These are phyloP conservation scores for Murina feae DNA, from an alignment of 2,113 vertebrate genomes.

Conservation along the genomic window DNA sequence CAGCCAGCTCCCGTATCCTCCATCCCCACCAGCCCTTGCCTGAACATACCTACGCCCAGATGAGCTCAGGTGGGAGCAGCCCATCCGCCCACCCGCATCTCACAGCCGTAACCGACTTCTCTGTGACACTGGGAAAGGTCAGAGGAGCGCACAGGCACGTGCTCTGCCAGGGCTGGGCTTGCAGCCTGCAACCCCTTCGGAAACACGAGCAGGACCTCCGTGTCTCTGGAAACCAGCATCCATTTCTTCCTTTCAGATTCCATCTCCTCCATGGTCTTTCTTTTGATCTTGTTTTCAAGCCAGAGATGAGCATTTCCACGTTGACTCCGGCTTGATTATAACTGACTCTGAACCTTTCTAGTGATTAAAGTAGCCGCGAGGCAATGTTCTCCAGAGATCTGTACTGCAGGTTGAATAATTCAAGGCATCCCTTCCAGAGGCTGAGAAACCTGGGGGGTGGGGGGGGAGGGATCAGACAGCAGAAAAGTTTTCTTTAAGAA, in stretches of 20 bases:
- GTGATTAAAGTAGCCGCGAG: slow-evolving; percentile 73
- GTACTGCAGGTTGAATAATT: slow-evolving; percentile 68
- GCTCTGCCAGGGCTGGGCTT: neutral
- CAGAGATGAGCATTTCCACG: slow-evolving; percentile 55
- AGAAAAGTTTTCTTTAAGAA: slow-evolving; percentile 46
- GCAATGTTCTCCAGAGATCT: slow-evolving; percentile 56
- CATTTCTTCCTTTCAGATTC: slow-evolving; percentile 38
- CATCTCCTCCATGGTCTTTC: slow-evolving; percentile 34
- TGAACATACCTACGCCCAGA: neutral
- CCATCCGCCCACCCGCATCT: neutral
- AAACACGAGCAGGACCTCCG: neutral
- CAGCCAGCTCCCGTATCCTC: neutral
- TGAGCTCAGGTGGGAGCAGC: neutral
- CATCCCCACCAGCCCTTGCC: neutral
- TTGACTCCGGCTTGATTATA: slow-evolving; percentile 68
- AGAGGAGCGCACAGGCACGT: neutral
- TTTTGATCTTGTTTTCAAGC: slow-evolving; percentile 70
- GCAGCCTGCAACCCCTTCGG: accelerated
- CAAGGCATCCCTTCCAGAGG: slow-evolving; percentile 56
- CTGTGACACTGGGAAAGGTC: neutral
- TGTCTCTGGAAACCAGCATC: neutral
- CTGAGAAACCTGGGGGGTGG: neutral
- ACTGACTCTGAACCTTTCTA: slow-evolving; percentile 69
- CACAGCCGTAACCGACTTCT: neutral
- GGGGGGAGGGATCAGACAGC: slow-evolving; percentile 7